Percentiles rank a stretch among this genome's conserved stretches.
Conservation (phyloP, 2,797 vertebrate species). For the Hephaestus fuliginosus region DNA sequence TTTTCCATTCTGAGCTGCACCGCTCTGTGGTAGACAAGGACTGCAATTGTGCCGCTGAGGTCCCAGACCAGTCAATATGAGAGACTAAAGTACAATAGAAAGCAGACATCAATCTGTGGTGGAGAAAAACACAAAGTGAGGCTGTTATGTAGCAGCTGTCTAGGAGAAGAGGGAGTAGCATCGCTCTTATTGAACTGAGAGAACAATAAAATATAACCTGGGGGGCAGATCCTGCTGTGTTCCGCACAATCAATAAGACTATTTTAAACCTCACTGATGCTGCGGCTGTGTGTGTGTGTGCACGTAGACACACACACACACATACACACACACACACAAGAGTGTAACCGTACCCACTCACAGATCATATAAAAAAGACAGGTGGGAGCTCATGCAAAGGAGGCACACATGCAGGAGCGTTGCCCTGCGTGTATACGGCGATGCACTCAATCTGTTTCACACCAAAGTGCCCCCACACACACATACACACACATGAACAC, state of each 20-base stretch:
- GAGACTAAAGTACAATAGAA: conserved; percentile 69
- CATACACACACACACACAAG: conserved; percentile 2
- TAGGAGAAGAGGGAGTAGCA: conserved; percentile 65
- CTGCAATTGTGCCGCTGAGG: conserved; percentile 46
- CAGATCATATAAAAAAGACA: conserved; percentile 4
- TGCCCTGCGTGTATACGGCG: neutral
- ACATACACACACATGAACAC: neutral
- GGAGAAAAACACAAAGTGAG: conserved; percentile 73
- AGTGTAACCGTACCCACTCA: neutral
- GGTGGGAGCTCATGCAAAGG: conserved; percentile 1
- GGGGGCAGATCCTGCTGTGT: conserved; percentile 69
- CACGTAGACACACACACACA: conserved; percentile 11
- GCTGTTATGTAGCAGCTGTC: conserved; percentile 79
- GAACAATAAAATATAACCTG: conserved; percentile 83
- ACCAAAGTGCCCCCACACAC: neutral
- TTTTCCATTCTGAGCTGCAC: conserved; percentile 30
- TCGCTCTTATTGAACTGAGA: conserved; percentile 80
- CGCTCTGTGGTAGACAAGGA: conserved; percentile 2
- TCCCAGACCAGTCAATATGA: conserved; percentile 75
- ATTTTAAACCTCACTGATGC: conserved; percentile 76
- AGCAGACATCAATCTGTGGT: conserved; percentile 75
- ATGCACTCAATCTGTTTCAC: neutral
- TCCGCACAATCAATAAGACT: conserved; percentile 79
- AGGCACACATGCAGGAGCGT: neutral
- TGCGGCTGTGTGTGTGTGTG: conserved; percentile 31